phyloP scores from a whole-genome alignment of 2,797 vertebrate genomes.

The Trematomus bernacchii region DNA sequence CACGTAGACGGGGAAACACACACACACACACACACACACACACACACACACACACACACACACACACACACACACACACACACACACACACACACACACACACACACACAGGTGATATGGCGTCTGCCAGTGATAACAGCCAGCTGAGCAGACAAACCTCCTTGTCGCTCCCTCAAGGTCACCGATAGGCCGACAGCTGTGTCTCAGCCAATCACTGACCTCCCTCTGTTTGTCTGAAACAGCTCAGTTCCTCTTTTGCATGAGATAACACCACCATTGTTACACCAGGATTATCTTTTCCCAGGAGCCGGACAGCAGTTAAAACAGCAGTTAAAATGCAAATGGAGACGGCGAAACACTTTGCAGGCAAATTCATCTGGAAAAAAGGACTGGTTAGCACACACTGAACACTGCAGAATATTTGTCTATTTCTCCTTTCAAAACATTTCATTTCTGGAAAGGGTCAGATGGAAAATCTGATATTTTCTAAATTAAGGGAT shows the following conservation, averaged over 20 bases:
- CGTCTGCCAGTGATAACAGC: slow-evolving; percentile 63
- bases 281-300: slow-evolving; percentile 51
- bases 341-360: slow-evolving; percentile 25
- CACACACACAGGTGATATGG: slow-evolving; percentile 42
- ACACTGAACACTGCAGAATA: not conserved
- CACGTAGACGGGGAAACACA: slow-evolving; percentile 9
- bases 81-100: not conserved
- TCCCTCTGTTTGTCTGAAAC: slow-evolving; percentile 46
- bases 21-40: not conserved
- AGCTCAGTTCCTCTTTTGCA: slow-evolving; percentile 60
- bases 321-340: slow-evolving; percentile 45
- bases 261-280: slow-evolving; percentile 51
- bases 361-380: slow-evolving; percentile 25
- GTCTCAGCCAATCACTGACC: slow-evolving; percentile 53
- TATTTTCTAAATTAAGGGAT: slow-evolving; percentile 13
- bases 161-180: slow-evolving; percentile 55
- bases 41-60: not conserved
- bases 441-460: slow-evolving; percentile 12
- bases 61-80: slow-evolving; percentile 9
- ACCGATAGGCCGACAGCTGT: slow-evolving; percentile 44
- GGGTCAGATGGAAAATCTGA: not conserved
- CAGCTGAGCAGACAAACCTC: slow-evolving; percentile 50
- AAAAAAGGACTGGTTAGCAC: slow-evolving; percentile 7
- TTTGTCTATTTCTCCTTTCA: not conserved
- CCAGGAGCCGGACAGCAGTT: slow-evolving; percentile 43